Base-by-base conservation (phyloP, 2,888 invertebrate species). In the Apocheima hispidaria region DNA sequence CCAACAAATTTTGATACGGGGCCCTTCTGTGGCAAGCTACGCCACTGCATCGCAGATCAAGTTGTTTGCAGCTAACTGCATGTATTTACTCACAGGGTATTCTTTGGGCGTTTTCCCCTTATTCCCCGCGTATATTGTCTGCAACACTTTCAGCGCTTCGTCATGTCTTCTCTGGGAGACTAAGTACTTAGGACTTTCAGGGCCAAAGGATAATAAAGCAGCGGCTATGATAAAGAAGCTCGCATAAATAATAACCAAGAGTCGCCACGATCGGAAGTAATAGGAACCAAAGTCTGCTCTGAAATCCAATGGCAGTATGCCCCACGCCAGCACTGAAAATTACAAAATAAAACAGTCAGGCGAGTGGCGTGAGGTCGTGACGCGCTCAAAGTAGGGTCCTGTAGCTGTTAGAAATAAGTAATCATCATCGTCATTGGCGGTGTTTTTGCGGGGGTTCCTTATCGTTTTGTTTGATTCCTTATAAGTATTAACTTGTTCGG, bases 171-270 rank as follows among this genome's bases (percentile, higher is more conserved):
- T 95, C 71, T 95, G 95, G 0, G 95, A 93, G 10, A 96, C 86
- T 26, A 95, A 88, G 79, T 95, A 97, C 78, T 96, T 96, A 0
- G 97, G 97, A 72, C 96, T 97, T 81, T 97, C 97, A 0, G 97
- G 97, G 2, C 90, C 90, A 1, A 92, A 86, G 0, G 93, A 81
- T 61, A 95, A 85, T 0, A 95, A 52, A 0, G 94, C 81, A 0
- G 95, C 94, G 16, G 82, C 77, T 6, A 95, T 54, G 1, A 96
- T 66, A 68, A 95, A 94, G 4, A 96, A 90, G 2, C 94, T 51
- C 0, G 95, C 93, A 68, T 96, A 94, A 0, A 95, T 62, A 0
- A 96, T 90, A 0, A 96, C 82, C 36, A 96, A 94, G 1, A 97
- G 75, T 46, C 97, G 93, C 97, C 97, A 97, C 0, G 96, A 94